These are phyloP conservation scores for Cyprinodon variegatus DNA, from an alignment of 2,113 vertebrate genomes.

Conservation along the genomic window DNA sequence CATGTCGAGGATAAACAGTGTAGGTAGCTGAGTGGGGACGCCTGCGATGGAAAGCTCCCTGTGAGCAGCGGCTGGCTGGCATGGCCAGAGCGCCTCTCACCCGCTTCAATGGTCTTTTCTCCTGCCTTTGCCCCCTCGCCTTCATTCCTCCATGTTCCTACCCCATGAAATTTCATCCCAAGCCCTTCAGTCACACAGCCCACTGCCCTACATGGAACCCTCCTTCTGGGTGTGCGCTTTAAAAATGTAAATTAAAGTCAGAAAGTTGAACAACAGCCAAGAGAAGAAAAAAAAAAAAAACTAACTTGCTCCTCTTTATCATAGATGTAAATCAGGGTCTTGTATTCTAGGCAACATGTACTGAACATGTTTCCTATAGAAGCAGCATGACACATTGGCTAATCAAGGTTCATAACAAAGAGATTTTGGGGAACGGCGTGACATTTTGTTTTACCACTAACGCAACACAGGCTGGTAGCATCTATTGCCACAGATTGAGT, in stretches of 20 bases:
- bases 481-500: background rate
- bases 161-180: slow-evolving; percentile 64
- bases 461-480: slow-evolving; percentile 29
- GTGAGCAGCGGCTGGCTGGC: slow-evolving; percentile 75
- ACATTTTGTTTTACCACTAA: slow-evolving; percentile 48
- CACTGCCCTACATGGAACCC: slow-evolving; percentile 65
- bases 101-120: slow-evolving; percentile 80
- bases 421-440: slow-evolving; percentile 63
- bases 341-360: slow-evolving; percentile 68
- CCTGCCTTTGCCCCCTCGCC: slow-evolving; percentile 62
- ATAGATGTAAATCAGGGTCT: slow-evolving; percentile 72
- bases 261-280: slow-evolving; percentile 77
- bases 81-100: slow-evolving; percentile 73
- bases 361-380: slow-evolving; percentile 63
- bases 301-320: slow-evolving; percentile 34
- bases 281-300: slow-evolving; percentile 22
- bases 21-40: slow-evolving; percentile 79
- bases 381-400: slow-evolving; percentile 52
- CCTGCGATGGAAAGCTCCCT: slow-evolving; percentile 79
- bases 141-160: slow-evolving; percentile 60
- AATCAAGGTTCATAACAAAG: slow-evolving; percentile 74
- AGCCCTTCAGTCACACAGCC: slow-evolving; percentile 58
- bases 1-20: slow-evolving; percentile 78
- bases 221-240: slow-evolving; percentile 75
- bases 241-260: slow-evolving; percentile 75